These are phyloP conservation scores for Lepidothrix coronata DNA, from an alignment of 2,113 vertebrate genomes.

Conservation along the genomic window DNA sequence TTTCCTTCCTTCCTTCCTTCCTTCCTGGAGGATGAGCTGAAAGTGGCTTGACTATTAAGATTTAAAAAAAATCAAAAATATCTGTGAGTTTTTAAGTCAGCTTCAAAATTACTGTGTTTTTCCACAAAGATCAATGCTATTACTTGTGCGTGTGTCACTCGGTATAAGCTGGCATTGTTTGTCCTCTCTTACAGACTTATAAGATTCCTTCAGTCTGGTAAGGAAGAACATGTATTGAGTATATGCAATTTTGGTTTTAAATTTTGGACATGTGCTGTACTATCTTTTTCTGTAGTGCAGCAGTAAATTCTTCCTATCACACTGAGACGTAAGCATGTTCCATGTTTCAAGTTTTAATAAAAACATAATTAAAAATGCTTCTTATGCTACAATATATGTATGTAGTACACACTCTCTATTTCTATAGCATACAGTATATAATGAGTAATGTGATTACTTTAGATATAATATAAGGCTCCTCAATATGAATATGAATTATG, in stretches of 20 bases:
- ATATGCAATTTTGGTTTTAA: constrained; percentile 27
- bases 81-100: background rate
- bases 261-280: background rate
- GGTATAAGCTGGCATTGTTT: background rate
- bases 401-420: background rate
- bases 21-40: background rate
- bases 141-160: background rate
- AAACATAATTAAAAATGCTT: constrained; percentile 44
- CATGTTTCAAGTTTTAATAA: constrained; percentile 48
- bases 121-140: background rate
- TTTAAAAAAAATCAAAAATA: background rate
- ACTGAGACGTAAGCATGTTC: background rate
- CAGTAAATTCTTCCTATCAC: constrained; percentile 19
- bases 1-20: rapidly evolving
- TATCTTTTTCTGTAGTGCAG: constrained; percentile 27
- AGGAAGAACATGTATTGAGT: background rate
- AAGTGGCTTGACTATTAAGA: background rate
- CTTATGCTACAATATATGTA: background rate
- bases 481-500: constrained; percentile 56
- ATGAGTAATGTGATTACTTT: constrained; percentile 38
- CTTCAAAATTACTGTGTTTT: constrained; percentile 15
- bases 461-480: constrained; percentile 5
- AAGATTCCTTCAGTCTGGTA: background rate
- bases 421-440: background rate
- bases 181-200: background rate